Conservation (phyloP, 2,113 vertebrate genomes). For the Micronycteris hirsuta region DNA sequence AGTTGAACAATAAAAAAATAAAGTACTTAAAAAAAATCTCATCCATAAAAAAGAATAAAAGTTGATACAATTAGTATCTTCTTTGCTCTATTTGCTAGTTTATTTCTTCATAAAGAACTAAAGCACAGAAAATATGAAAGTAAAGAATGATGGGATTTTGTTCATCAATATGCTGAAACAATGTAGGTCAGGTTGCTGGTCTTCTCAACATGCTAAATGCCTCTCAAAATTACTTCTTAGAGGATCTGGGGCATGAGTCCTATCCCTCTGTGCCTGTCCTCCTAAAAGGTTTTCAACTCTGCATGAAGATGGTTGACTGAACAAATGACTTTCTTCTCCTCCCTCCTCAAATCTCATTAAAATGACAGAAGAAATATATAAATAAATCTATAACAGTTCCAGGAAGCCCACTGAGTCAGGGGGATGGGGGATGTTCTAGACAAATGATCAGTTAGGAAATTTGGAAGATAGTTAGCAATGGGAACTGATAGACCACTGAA, state of each 20-base stretch:
- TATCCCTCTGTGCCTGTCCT: constrained; percentile 64
- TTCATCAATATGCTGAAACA: constrained; percentile 72
- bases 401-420: not conserved
- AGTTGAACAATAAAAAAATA: not conserved
- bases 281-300: constrained; percentile 68
- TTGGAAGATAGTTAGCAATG: constrained; percentile 40
- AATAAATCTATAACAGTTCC: constrained; percentile 38
- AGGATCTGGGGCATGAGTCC: constrained; percentile 62
- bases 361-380: constrained; percentile 62
- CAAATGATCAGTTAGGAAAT: constrained; percentile 44
- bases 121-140: constrained; percentile 59
- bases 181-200: constrained; percentile 70
- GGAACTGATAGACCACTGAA: not conserved
- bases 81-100: not conserved
- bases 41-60: not conserved
- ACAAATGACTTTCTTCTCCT: constrained; percentile 40
- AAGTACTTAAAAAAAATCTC: too few species aligned
- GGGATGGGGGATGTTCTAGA: not conserved
- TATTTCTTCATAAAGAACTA: constrained; percentile 33
- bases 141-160: constrained; percentile 64
- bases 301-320: constrained; percentile 71
- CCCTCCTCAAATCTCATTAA: constrained; percentile 35
- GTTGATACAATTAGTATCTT: not conserved
- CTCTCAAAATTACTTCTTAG: constrained; percentile 72
- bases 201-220: constrained; percentile 58